Percentiles rank a stretch among this genome's conserved stretches.
These are phyloP conservation scores for Petrocephalus sullivani DNA, from an alignment of 2,797 vertebrate species.

Conservation along the genomic window DNA sequence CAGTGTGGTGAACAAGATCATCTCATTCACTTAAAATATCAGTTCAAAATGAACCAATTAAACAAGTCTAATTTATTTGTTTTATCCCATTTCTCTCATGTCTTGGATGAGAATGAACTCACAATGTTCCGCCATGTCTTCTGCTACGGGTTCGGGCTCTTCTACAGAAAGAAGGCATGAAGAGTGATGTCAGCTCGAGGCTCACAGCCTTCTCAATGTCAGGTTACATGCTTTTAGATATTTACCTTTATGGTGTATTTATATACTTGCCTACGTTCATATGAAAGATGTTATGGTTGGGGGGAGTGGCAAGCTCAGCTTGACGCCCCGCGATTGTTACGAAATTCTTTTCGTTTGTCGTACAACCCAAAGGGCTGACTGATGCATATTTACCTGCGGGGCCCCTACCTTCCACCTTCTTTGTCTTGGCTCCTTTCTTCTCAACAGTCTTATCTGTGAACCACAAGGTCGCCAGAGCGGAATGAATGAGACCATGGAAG, in stretches of 20 bases:
- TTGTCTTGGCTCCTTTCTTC: constrained; percentile 48
- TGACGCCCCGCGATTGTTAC: background rate
- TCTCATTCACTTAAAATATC: background rate
- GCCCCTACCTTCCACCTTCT: constrained; percentile 48
- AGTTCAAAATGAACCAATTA: background rate
- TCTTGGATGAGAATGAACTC: background rate
- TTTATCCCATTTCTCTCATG: background rate
- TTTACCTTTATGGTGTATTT: background rate
- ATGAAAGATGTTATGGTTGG: background rate
- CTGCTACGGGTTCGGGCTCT: background rate
- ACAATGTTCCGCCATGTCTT: background rate
- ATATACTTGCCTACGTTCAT: background rate
- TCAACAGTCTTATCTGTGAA: constrained; percentile 45
- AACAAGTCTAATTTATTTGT: background rate
- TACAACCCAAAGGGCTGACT: background rate
- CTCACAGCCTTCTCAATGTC: background rate
- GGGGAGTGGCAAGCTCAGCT: background rate
- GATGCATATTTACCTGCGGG: background rate
- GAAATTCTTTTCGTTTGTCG: background rate
- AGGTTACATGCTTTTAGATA: background rate
- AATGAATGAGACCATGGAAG: background rate
- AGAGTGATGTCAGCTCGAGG: background rate
- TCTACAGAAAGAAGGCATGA: background rate
- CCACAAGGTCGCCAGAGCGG: background rate
- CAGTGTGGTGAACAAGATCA: background rate